Percentiles rank a stretch among this genome's conserved stretches.
phyloP scores from a whole-genome alignment of 2,888 invertebrate genomes.

The Drosophila borealis region DNA sequence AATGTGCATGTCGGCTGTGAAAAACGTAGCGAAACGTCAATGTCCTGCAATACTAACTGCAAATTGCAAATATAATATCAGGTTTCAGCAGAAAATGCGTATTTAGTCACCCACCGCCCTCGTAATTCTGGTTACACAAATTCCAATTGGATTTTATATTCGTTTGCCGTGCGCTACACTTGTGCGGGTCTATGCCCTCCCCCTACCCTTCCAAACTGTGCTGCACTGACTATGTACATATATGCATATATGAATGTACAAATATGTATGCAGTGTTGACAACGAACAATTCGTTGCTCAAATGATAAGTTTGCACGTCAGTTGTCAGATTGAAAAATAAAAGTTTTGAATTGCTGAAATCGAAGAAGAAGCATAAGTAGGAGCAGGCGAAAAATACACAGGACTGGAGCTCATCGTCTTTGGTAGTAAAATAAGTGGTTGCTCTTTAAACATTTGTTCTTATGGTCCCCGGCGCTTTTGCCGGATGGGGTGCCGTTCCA shows the following conservation, averaged over 20 bases:
- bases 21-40: slow-evolving; percentile 49
- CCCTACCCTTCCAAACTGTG: slow-evolving; percentile 4
- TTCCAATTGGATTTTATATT: slow-evolving; percentile 22
- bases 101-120: background rate
- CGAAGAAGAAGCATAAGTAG: slow-evolving; percentile 15
- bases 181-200: slow-evolving; percentile 50
- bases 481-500: slow-evolving; percentile 36
- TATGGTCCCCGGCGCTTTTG: slow-evolving; percentile 31
- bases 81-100: slow-evolving; percentile 5
- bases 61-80: slow-evolving; percentile 5
- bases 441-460: slow-evolving; percentile 24
- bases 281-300: slow-evolving; percentile 41
- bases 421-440: slow-evolving; percentile 43
- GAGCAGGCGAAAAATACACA: slow-evolving; percentile 13
- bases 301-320: slow-evolving; percentile 51
- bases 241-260: slow-evolving; percentile 14
- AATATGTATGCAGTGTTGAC: slow-evolving; percentile 52
- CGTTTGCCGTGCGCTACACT: slow-evolving; percentile 39
- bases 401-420: slow-evolving; percentile 7
- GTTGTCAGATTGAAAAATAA: slow-evolving; percentile 40
- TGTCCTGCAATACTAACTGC: slow-evolving; percentile 27
- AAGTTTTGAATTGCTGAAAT: slow-evolving; percentile 26
- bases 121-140: slow-evolving; percentile 15
- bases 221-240: slow-evolving; percentile 21
- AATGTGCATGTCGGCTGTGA: slow-evolving; percentile 41